A percentile compares a stretch with the other conserved stretches of the same genome.
These are phyloP conservation scores for Drosophila burlai DNA, from an alignment of 1,140 invertebrate species.

Conservation along the genomic window DNA sequence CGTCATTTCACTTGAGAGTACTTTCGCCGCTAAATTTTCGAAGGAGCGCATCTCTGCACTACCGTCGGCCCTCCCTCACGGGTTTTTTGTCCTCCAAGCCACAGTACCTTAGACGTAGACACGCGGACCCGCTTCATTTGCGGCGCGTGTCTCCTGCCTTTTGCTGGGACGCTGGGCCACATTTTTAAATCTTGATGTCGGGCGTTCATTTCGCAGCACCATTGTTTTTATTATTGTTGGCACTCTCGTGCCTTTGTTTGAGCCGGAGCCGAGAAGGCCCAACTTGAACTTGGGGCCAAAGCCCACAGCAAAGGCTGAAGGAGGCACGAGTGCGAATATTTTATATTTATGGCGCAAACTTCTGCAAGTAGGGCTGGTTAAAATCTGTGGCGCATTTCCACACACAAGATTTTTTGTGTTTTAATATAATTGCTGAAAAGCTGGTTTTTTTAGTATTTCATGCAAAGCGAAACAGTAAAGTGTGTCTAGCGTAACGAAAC, in stretches of 20 bases:
- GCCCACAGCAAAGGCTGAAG: not conserved
- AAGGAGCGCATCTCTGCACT: not conserved
- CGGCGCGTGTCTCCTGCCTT: conserved; percentile 32
- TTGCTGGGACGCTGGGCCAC: not conserved
- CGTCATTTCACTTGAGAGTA: conserved; percentile 63
- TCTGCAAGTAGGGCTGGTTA: not conserved
- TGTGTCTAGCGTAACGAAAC: not conserved
- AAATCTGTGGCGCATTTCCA: conserved; percentile 4
- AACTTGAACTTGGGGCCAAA: conserved; percentile 54
- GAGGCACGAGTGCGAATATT: not conserved
- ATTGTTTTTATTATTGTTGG: conserved; percentile 75
- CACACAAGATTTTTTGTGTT: conserved; percentile 2
- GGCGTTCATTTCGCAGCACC: conserved; percentile 56
- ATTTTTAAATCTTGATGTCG: conserved; percentile 63
- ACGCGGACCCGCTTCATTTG: conserved; percentile 36
- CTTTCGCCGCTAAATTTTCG: conserved; percentile 35
- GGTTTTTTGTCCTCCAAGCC: conserved; percentile 9
- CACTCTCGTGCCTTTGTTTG: conserved; percentile 57
- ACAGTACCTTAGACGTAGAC: not conserved
- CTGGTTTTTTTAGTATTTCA: not conserved
- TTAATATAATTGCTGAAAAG: not conserved
- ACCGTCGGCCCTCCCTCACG: not conserved
- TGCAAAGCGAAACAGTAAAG: not conserved
- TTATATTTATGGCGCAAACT: conserved; percentile 2
- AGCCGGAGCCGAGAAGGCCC: conserved; percentile 17